Evolutionary conservation across 2,113 vertebrate genomes (phyloP), one percentile per base, ranked within the genome.

Genomic region (Romanogobio albipinnatus): DNA sequence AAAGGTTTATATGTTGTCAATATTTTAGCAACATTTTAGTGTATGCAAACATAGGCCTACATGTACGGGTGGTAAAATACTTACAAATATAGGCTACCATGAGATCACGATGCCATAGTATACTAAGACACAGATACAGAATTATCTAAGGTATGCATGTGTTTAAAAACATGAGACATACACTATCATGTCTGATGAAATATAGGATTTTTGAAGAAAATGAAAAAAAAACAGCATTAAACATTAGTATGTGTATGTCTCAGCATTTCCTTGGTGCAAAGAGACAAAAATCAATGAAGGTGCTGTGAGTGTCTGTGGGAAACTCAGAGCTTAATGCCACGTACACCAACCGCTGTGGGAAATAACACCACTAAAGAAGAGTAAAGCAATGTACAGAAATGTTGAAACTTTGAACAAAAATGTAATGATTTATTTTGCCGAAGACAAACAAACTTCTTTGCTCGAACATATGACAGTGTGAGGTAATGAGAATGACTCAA

Each of bases 291-390:
- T 73, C 70, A 73, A 45, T 45, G n/a, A 13, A 47, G 26, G n/a
- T 49, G 71, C 71, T 74, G 43, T 24, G n/a, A 74, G 70, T 24
- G 1, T 74, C 43, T 47, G 43, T 47, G 43, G 11, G 11, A 49
- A 74, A 74, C 71, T 70, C 66, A 0, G 22, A 74, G 70, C 71
- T 74, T 74, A 26, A 74, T 74, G 43, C n/a, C 71, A 74, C 11
- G 10, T 14, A 47, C 43, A 15, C 70, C 43, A 47, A 74, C 71
- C 26, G 43, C 71, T 49, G 22, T 14, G 71, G 26, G 71, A 47
- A 43, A 49, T 45, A 74, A 15, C n/a, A 15, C 11, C 13, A 74
- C 24, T 11, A 73, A 24, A 26, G 43, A 45, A 14, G 2, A 45
- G 68, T 22, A 10, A 11, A 70, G 71, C 47, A 26, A 47, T 47